These are phyloP conservation scores for Cnemophilus loriae DNA, from an alignment of 2,113 vertebrate genomes.

Conservation along the genomic window DNA sequence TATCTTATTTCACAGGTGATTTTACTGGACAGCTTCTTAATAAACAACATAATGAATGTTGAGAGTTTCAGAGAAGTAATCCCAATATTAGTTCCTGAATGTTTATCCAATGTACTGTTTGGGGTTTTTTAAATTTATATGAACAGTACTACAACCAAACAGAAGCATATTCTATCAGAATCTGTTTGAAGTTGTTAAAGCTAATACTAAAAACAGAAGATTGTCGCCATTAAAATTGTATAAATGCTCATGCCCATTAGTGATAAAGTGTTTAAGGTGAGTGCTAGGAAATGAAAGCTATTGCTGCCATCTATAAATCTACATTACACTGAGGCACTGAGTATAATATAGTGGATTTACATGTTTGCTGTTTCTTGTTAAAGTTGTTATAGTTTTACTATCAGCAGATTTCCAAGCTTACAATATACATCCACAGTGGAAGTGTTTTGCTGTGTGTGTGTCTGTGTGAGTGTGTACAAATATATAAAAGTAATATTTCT, in stretches of 20 bases:
- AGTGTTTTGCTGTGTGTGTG: neutral
- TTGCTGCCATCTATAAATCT: neutral
- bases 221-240: neutral
- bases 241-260: neutral
- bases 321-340: neutral
- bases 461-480: neutral
- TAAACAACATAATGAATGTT: neutral
- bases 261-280: neutral
- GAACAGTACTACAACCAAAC: neutral
- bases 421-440: neutral
- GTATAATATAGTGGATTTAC: neutral
- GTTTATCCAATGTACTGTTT: neutral
- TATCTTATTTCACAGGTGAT: neutral
- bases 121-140: fast-evolving
- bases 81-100: neutral
- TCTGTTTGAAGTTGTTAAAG: neutral
- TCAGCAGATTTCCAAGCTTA: neutral
- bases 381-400: neutral
- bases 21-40: neutral
- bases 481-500: neutral
- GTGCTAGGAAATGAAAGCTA: neutral
- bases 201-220: neutral
- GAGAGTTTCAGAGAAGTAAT: neutral
- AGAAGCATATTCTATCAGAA: neutral
- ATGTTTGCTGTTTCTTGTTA: neutral